These are phyloP conservation scores for Nylanderia fulva DNA, from an alignment of 1,140 invertebrate species.

Conservation along the genomic window DNA sequence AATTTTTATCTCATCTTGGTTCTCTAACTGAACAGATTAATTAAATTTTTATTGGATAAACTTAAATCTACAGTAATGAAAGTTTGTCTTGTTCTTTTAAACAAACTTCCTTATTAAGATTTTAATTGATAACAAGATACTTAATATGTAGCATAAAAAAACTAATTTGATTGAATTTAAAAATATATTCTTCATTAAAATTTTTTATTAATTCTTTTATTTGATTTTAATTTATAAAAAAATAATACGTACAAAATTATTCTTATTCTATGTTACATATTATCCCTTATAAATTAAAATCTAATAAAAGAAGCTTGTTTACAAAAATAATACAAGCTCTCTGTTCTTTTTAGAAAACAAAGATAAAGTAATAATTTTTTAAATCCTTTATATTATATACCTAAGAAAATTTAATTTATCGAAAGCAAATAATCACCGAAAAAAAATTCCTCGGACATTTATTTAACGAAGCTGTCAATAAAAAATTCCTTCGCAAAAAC, in stretches of 20 bases:
- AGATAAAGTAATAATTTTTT: conserved; percentile 7
- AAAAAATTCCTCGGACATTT: no score
- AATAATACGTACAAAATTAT: no score
- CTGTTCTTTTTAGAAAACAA: background rate
- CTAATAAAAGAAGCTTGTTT: background rate
- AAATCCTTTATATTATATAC: no score
- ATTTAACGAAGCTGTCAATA: background rate
- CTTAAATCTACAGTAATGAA: no score
- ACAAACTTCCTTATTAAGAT: background rate
- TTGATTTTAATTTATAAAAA: no score
- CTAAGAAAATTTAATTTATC: background rate
- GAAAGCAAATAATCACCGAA: background rate
- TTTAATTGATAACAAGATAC: no score
- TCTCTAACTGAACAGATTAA: background rate
- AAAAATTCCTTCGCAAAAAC: background rate
- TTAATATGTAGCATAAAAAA: no score
- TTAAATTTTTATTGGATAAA: no score
- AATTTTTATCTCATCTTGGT: background rate
- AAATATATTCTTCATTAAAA: no score
- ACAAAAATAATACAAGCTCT: background rate
- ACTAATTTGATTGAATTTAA: no score
- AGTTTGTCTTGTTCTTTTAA: background rate
- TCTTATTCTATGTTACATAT: background rate
- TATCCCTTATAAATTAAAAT: background rate
- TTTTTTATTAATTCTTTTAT: no score